These are phyloP conservation scores for Drosophila equinoxialis DNA, from an alignment of 1,140 invertebrate species.

Conservation along the genomic window DNA sequence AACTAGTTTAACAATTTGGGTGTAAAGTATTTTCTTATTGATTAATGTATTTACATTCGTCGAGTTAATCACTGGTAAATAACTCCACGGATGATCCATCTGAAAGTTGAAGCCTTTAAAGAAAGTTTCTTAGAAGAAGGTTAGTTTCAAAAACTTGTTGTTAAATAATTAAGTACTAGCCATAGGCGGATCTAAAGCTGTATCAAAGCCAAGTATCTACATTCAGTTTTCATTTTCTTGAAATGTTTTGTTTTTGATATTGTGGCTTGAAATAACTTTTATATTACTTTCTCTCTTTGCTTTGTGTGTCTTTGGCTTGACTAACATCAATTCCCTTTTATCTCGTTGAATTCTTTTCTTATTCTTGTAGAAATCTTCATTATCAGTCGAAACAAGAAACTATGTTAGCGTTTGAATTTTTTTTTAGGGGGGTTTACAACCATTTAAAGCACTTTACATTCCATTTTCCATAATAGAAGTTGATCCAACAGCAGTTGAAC, in stretches of 20 bases:
- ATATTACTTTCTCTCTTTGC: background rate
- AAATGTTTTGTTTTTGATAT: background rate
- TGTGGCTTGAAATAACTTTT: background rate
- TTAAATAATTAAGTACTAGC: too few species aligned
- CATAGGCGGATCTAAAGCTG: too few species aligned
- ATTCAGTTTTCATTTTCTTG: background rate
- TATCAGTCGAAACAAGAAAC: constrained; percentile 1
- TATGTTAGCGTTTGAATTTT: background rate
- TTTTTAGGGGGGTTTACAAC: background rate
- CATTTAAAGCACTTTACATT: constrained; percentile 14
- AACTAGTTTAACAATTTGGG: too few species aligned
- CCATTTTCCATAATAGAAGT: background rate
- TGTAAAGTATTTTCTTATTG: too few species aligned
- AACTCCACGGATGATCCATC: too few species aligned
- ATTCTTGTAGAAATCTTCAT: constrained; percentile 7
- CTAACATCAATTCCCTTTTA: background rate
- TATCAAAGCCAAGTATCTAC: background rate
- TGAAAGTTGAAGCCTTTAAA: too few species aligned
- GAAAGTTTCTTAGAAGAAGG: too few species aligned
- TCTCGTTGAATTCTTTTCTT: background rate
- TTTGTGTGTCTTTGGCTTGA: background rate
- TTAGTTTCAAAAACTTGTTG: too few species aligned
- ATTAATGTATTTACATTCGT: too few species aligned
- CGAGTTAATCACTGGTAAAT: too few species aligned
- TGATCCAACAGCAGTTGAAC: background rate